Evolutionary conservation across 1,140 invertebrate genomes (phyloP), one percentile per base, ranked within the genome.

Genomic region (Drosophila pachea): DNA sequence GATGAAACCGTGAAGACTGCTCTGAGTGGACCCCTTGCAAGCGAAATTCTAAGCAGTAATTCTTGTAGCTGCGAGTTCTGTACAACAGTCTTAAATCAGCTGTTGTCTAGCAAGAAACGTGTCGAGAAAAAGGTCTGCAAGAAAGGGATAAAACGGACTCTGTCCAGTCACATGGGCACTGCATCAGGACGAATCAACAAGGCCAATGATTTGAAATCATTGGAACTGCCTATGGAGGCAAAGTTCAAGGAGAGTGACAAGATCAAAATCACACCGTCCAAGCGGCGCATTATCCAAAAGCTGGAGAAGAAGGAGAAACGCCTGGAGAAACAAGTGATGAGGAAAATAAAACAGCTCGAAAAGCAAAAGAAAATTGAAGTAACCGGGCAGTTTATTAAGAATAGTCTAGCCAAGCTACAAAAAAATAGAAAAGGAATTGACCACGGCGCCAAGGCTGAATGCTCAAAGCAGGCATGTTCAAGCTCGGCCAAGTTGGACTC

Each of bases 21-120:
- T 0, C 42, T 40, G 1, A 38, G 35, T 6, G 53, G 36, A 8
- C 16, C 47, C 0, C 8, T 12, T 5, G 49, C 32, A 12, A 50
- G 4, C 9, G 62, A 60, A n/a, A 43, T 29, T n/a, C 14, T 32
- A 22, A 4, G 3, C 2, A 55, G 31, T 22, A 12, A 16, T n/a
- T 8, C 43, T 0, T 68, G 66, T 9, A 43, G 31, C 4, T 68
- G 66, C 8, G 60, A 68, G 8, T 50, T 63, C n/a, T 68, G 66
- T 32, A 68, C 63, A 29, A 35, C 42, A 33, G 43, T 68, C 3
- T 42, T 68, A 2, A 49, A 38, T 32, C 50, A 55, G 48, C 16
- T 68, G 3, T 55, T 63, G n/a, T 8, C 60, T 0, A 7, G n/a
- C 7, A 63, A 50, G 12, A 64, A 40, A 9, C 48, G 29, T 1